These are phyloP conservation scores for Drosophila willistoni DNA, from an alignment of 1,140 invertebrate genomes.

Conservation along the genomic window DNA sequence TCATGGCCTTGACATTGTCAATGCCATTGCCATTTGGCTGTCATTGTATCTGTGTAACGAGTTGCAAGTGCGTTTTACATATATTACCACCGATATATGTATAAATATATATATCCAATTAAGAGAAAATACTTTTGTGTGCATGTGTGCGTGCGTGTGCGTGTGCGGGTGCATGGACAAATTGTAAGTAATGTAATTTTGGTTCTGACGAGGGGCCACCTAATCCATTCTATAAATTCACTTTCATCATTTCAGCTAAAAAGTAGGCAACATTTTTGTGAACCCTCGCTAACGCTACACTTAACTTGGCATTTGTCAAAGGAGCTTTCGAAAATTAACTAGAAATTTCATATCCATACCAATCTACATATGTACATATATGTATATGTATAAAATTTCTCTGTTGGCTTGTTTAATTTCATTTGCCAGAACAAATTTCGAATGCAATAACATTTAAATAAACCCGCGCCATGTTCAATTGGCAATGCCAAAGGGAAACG, in stretches of 20 bases:
- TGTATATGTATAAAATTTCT: not conserved
- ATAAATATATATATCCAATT: constrained; percentile 1
- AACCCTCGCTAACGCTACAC: not conserved
- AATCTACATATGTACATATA: not conserved
- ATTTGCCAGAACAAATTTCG: constrained; percentile 2
- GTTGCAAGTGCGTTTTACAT: not conserved
- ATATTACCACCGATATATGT: not conserved
- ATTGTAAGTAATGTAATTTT: constrained; percentile 8
- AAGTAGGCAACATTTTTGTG: constrained; percentile 8
- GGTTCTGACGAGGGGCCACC: not conserved
- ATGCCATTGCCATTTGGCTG: not conserved
- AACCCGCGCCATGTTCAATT: not conserved
- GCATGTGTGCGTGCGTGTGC: not conserved
- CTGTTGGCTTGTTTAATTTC: not conserved
- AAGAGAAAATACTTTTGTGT: not conserved
- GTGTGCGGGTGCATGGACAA: not conserved
- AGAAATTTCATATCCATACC: not conserved
- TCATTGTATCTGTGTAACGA: not conserved
- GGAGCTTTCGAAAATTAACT: constrained; percentile 2
- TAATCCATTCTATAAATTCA: not conserved
- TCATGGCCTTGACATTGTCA: too few relatives aligned
- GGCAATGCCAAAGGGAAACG: not conserved
- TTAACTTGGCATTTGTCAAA: not conserved
- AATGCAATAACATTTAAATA: constrained; percentile 1
- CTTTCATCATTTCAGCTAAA: not conserved